Base-by-base conservation (phyloP, 2,797 vertebrate genomes). In the Sphenopsis melanotis region DNA sequence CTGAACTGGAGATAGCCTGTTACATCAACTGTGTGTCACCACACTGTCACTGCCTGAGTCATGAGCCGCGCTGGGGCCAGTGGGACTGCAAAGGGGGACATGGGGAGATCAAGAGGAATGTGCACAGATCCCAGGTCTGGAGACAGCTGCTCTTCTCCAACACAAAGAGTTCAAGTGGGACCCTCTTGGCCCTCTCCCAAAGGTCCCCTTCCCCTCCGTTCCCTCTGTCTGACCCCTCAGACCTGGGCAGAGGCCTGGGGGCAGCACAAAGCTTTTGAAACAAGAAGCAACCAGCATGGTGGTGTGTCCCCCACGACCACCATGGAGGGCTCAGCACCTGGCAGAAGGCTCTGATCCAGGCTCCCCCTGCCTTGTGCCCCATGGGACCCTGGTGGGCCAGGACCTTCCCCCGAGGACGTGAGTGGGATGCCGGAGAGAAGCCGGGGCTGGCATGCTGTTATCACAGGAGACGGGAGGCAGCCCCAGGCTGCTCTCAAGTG, bases 401-500 rank as follows among this genome's bases (percentile, higher is more conserved):
- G 60, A 61, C 83, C 85, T 93, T 93, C 69, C 30, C 66, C 91
- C 0, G 27, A 84, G 70, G 89, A 92, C 2, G 10, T 89, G 90
- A 92, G 47, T 2, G 0, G 75, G 86, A 89, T 1, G 5, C 34
- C 0, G 0, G 78, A 91, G 79, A 2, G 21, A 90, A 68, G 47
- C 24, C 0, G 1, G 37, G 30, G 68, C 66, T 77, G 94, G 74
- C 63, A 27, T 78, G 71, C 78, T 0, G 68, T 96, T 96, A 96
- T 96, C 96, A 2, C 4, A 2, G 78, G 94, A 94, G 94, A 83
- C 9, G 0, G 95, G 71, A 96, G 94, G 91, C 95, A 96, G 95
- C 78, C 87, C 68, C 1, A 11, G 82, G 78, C 94, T 94, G 78
- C 63, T 93, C 56, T 96, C 93, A 96, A 96, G 96, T 96, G 96